These are phyloP conservation scores for Troides oblongomaculatus DNA, from an alignment of 2,888 invertebrate species.

Conservation along the genomic window DNA sequence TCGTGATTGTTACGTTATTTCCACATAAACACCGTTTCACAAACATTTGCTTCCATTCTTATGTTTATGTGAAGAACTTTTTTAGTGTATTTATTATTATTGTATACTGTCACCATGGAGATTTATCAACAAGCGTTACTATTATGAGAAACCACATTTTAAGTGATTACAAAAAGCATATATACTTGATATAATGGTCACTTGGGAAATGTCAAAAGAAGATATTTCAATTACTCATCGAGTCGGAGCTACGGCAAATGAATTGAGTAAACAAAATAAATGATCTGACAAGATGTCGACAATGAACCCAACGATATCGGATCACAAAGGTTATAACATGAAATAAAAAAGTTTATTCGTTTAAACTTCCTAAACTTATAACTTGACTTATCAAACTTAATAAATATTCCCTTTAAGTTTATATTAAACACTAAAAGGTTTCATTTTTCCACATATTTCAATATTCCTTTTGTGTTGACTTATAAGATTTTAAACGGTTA, in stretches of 20 bases:
- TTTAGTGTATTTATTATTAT: slow-evolving; percentile 29
- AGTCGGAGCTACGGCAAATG: background rate
- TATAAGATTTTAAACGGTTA: background rate
- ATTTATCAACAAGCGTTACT: background rate
- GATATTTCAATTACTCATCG: slow-evolving; percentile 14
- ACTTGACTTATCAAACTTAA: background rate
- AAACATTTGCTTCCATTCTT: slow-evolving; percentile 54
- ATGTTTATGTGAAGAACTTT: slow-evolving; percentile 37
- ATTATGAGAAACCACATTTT: background rate
- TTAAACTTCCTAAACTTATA: background rate
- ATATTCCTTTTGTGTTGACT: background rate
- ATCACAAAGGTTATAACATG: slow-evolving; percentile 1
- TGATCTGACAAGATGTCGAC: slow-evolving; percentile 38
- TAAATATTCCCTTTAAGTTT: background rate
- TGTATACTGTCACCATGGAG: slow-evolving; percentile 1
- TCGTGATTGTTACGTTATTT: slow-evolving; percentile 49
- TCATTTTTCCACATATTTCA: background rate
- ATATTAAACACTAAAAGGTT: no score
- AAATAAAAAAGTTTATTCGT: background rate
- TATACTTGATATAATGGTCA: background rate
- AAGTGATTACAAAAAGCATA: no score
- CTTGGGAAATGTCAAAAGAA: background rate
- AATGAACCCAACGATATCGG: slow-evolving; percentile 6
- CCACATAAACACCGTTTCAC: slow-evolving; percentile 39
- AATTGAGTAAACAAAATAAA: slow-evolving; percentile 32